phyloP scores from a whole-genome alignment of 2,113 vertebrate species.

The Pelodiscus sinensis region DNA sequence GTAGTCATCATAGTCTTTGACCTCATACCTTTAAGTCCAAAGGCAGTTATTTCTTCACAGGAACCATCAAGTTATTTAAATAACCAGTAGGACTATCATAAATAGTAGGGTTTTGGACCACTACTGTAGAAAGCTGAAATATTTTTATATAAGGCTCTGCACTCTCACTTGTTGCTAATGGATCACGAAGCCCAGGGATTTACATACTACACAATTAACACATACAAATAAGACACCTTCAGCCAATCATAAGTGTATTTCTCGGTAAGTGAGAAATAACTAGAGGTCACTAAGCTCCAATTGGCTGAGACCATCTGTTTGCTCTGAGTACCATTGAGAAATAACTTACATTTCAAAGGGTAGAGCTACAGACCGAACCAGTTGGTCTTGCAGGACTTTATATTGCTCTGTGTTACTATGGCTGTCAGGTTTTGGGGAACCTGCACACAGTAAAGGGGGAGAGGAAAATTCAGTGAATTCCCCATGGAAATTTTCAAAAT shows the following conservation, averaged over 20 bases:
- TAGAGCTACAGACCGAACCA: neutral
- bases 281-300: neutral
- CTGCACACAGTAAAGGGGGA: neutral
- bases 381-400: neutral
- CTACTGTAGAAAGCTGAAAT: neutral
- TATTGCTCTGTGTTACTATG: neutral
- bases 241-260: fast-evolving
- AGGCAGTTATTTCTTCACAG: neutral
- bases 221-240: neutral
- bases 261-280: neutral
- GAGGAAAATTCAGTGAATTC: neutral
- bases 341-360: neutral
- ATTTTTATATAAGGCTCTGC: neutral
- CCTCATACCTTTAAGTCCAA: neutral
- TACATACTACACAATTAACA: neutral
- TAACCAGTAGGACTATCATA: neutral
- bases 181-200: neutral
- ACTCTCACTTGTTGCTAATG: fast-evolving
- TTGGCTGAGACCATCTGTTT: neutral
- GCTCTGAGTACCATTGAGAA: neutral
- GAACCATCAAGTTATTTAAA: neutral
- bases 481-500: neutral
- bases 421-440: neutral
- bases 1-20: neutral
- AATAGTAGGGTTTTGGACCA: neutral